phyloP scores from a whole-genome alignment of 2,113 vertebrate genomes.

The Hippopotamus amphibius region DNA sequence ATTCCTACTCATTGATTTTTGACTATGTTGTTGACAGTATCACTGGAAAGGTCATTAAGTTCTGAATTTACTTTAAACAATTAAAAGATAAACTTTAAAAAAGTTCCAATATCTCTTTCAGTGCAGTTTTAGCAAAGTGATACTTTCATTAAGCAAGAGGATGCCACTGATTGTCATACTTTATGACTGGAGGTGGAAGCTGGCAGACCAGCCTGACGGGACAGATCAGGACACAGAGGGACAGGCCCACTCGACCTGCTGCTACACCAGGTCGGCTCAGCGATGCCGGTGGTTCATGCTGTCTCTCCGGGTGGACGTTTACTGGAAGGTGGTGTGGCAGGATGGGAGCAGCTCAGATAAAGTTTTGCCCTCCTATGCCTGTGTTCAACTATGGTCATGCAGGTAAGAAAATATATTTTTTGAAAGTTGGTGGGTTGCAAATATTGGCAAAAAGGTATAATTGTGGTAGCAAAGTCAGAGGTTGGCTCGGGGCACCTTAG shows the following conservation, averaged over 20 bases:
- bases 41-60: not conserved
- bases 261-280: fast-evolving
- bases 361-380: not conserved
- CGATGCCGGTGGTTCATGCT: not conserved
- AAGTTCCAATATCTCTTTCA: not conserved
- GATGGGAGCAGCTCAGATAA: not conserved
- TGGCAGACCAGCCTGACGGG: not conserved
- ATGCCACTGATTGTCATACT: not conserved
- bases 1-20: slow-evolving; percentile 18
- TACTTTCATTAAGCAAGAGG: not conserved
- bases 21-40: not conserved
- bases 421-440: slow-evolving; percentile 12
- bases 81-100: not conserved
- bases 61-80: slow-evolving; percentile 39
- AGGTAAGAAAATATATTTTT: not conserved
- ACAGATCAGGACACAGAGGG: not conserved
- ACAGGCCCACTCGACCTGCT: fast-evolving
- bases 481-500: not conserved
- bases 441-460: not conserved
- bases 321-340: not conserved
- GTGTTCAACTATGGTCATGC: not conserved
- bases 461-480: not conserved
- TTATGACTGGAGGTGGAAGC: not conserved
- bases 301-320: not conserved
- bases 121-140: not conserved